Evolutionary conservation across 2,888 invertebrate species (phyloP), one percentile per base, ranked within the genome.

Genomic region (Fragum sueziense): DNA sequence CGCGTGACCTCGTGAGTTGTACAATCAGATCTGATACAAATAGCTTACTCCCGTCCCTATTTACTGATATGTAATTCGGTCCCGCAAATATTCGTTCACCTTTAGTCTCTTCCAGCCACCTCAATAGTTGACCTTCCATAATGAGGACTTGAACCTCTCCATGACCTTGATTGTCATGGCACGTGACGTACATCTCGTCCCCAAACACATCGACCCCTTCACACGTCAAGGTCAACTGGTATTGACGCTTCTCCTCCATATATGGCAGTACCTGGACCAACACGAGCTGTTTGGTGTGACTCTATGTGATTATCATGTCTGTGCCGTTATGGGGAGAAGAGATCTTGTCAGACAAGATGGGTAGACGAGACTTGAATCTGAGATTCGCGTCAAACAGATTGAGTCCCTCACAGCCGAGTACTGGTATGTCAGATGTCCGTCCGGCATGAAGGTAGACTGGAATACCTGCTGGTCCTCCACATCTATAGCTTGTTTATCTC

Each of bases 91-190:
- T 33, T 22, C 62, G 33, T 14, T n/a, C 33, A 17, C 34, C 33
- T 20, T 62, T 62, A 22, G 2, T 20, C 6, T 9, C n/a, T 7
- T 33, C 62, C 6, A 62, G 3, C 33, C 34, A 9, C 22, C 62
- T 62, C 34, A 31, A 2, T 4, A 62, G 2, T 34, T 62, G 31
- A 33, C 62, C 62, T 20, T 34, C 62, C 62, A 62, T 31, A 9
- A 17, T 62, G 20, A 62, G 33, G n/a, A 62, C 34, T 27, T 9
- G 34, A n/a, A 62, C 62, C 33, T 34, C 31, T 11, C 62, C 62
- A 17, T 62, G n/a, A 62, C 62, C 62, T n/a, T n/a, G 31, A 33
- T 27, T n/a, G 20, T 62, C 34, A 34, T 62, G 62, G 33, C 62
- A 62, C 29, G 62, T 34, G 27, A 62, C 33, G 62, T 33, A 62